Evolutionary conservation across 2,113 vertebrate genomes (phyloP).

Genomic region (Eolophus roseicapilla): DNA sequence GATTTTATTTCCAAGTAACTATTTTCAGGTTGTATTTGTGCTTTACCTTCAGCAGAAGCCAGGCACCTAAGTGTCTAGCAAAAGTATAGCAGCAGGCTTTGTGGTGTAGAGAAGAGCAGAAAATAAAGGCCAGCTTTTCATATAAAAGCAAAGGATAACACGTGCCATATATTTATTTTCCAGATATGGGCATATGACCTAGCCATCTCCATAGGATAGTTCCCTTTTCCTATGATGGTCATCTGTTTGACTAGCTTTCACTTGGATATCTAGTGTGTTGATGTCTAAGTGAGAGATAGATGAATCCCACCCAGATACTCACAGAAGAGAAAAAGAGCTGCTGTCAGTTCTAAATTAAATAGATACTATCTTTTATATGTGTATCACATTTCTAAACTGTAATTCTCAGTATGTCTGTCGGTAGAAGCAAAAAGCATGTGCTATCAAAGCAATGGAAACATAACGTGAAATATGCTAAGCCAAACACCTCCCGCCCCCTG

Average conservation of each 20-base stretch:
- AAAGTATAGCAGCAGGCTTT: neutral
- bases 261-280: neutral
- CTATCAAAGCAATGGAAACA: neutral
- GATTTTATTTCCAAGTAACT: neutral
- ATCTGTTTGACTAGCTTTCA: neutral
- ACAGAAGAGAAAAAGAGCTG: neutral
- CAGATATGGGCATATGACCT: neutral
- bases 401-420: neutral
- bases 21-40: neutral
- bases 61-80: neutral
- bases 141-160: neutral
- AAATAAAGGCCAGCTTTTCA: neutral
- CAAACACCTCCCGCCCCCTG: rapidly evolving
- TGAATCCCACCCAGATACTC: neutral
- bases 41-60: neutral
- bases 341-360: neutral
- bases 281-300: neutral
- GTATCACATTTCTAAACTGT: neutral
- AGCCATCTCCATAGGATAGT: neutral
- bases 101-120: rapidly evolving
- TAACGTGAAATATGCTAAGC: neutral
- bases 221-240: neutral
- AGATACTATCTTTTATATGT: neutral
- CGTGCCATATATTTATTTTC: neutral
- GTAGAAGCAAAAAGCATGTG: neutral